Evolutionary conservation across 2,113 vertebrate species (phyloP), one percentile per base, ranked within the genome.

Genomic region (Ailuropoda melanoleuca): DNA sequence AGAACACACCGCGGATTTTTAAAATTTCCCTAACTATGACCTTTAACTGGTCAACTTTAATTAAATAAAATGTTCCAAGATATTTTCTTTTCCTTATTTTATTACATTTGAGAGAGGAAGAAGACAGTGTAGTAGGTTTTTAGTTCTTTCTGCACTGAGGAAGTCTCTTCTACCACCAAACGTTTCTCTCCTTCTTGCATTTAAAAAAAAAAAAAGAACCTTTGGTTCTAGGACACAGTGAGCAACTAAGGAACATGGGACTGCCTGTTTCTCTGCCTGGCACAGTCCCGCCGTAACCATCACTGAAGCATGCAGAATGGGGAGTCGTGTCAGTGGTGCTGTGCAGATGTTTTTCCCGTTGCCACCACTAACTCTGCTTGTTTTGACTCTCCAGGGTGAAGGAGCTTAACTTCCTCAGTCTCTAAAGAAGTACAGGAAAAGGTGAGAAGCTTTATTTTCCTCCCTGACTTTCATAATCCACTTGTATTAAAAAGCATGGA

Each of bases 401-500:
- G 5, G 13, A 95, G 2, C 13, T 1, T 2, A 37, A 24, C 18
- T 4, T 56, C 6, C 29, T 90, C 23, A 26, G 10, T 48, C 53
- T 43, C 50, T 53, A 66, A 72, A 58, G 37, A 93, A 68, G 5
- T 80, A 43, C 10, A 46, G 23, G 31, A 62, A 83, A 82, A 88
- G 46, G 34, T 58, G 24, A 87, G 46, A 66, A 37, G 23, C 10
- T 55, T 81, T 72, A 39, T 14, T 29, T 86, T 82, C 55, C 26
- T 78, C 66, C 24, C 72, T 60, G 43, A 56, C n/a, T 88, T 80
- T 93, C 17, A 6, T 68, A 85, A 84, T 66, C 96, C 56, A 88
- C 6, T 39, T 80, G 50, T 13, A 37, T 74, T 48, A 24, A 24
- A 24, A 72, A 14, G 6, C 48, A 21, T 62, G 37, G 31, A 85